Evolutionary conservation across 2,113 vertebrate genomes (phyloP), one percentile per base, ranked within the genome.

Genomic region (Zootoca vivipara): DNA sequence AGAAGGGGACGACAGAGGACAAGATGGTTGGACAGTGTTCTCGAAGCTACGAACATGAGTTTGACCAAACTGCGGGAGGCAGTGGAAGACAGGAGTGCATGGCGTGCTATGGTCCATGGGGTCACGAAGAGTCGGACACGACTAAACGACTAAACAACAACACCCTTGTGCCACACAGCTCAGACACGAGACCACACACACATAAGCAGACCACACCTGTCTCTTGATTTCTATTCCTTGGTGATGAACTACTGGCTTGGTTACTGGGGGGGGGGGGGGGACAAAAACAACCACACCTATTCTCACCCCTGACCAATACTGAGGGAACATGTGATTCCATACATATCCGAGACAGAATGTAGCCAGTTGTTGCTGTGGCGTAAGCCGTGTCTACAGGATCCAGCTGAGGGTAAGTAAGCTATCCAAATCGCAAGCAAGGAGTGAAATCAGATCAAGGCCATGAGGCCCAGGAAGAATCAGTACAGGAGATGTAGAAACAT

Each of bases 191-290:
- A 83, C 87, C 87, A 83, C 87, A 88, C 87, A 83, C 38, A 83
- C 86, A 82, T 12, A 75, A 52, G 33, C 58, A 83, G 87, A 65
- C 72, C 87, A 69, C 87, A 83, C 62, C 77, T 58, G 56, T n/a
- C 26, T 18, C 24, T 83, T 46, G 40, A 75, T 83, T 67, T 52
- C 58, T 77, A 30, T n/a, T 69, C 26, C 65, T 18, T 56, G 70
- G 5, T 86, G 42, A 79, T 18, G 62, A 83, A 77, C 70, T 52
- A 38, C 7, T 64, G 33, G 5, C 64, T 42, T 38, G 33, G 20
- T 69, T 28, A 52, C 1, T 56, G 74, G 30, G 46, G 46, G 46
- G 9, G 74, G 30, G 46, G 46, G 46, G 9, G 46, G 9, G 62
- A 52, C 30, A 73, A 67, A 81, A 62, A 38, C 35, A 87, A 87